phyloP scores from a whole-genome alignment of 1,140 invertebrate genomes.

The Drepana arcuata region DNA sequence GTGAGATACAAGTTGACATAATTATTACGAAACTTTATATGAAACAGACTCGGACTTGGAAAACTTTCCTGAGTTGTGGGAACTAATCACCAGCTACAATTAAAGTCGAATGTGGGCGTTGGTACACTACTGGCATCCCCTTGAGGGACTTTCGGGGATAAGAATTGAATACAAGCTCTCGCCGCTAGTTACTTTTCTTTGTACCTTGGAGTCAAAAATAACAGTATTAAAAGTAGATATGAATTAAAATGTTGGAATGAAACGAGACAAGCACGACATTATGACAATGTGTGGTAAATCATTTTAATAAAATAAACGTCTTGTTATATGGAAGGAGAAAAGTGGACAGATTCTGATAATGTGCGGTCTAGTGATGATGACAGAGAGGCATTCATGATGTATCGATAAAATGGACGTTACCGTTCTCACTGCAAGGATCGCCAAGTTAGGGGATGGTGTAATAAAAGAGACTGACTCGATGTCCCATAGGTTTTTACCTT shows the following conservation, averaged over 20 bases:
- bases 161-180: too few relatives aligned
- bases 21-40: too few relatives aligned
- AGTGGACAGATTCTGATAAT: conserved; percentile 54
- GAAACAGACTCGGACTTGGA: too few relatives aligned
- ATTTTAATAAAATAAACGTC: conserved; percentile 37
- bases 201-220: conserved; percentile 26
- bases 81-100: too few relatives aligned
- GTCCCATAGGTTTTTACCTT: conserved; percentile 44
- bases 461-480: conserved; percentile 52
- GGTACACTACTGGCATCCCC: too few relatives aligned
- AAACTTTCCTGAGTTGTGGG: too few relatives aligned
- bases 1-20: too few relatives aligned
- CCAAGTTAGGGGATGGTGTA: conserved; percentile 51
- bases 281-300: conserved; percentile 43
- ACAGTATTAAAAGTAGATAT: conserved; percentile 23
- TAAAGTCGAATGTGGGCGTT: too few relatives aligned
- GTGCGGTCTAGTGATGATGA: conserved; percentile 69
- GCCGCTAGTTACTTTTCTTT: conserved; percentile 54
- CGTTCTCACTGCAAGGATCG: conserved; percentile 64
- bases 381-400: conserved; percentile 68
- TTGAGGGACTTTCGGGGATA: too few relatives aligned
- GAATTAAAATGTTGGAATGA: conserved; percentile 32
- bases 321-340: conserved; percentile 55
- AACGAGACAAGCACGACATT: conserved; percentile 51
- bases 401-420: conserved; percentile 67